Base-by-base conservation (phyloP, 2,113 vertebrate genomes). In the Ailurus styani region DNA sequence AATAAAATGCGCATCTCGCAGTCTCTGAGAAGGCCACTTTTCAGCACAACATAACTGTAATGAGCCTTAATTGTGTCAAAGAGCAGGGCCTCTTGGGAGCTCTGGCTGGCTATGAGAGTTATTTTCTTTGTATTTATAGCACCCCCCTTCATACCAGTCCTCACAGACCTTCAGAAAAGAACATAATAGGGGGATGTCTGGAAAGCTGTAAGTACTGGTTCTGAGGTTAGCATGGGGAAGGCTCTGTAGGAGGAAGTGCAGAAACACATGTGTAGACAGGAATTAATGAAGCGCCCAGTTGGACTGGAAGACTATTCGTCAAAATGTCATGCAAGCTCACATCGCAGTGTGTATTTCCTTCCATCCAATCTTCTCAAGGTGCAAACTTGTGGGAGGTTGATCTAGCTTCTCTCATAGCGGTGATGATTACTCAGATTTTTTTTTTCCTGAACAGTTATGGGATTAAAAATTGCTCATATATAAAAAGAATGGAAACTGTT, bases 171-270 rank as follows among this genome's bases (percentile, higher is more conserved):
- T 60, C 42, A 12, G 3, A 21, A 64, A 47, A 86, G 29, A 37
- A 10, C 7, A 6, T 15, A 50, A 21, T 3, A 29, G 52, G 17
- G 25, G 57, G 17, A 4, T 13, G 15, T 42, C 27, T 6, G 57
- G 50, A 85, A 72, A 57, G 14, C 31, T 12, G 8, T 4, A 23
- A 4, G 2, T 31, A 9, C 50, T 34, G 21, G 14, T 70, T 13
- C 42, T 12, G 29, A 87, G 34, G 6, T 34, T 31, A 15, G 21
- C 25, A 27, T 6, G 8, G 8, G 23, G 50, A 27, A 89, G 25
- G 20, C 21, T 0, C 0, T 17, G 14, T 0, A 12, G 68, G 37
- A 82, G 7, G 52, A n/a, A 45, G n/a, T 1, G 2, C 42, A 70
- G 64, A 75, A 40, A 70, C 6, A 79, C 37, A 21, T 18, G 23